These are phyloP conservation scores for Philaenus spumarius DNA, from an alignment of 1,140 invertebrate genomes.

Conservation along the genomic window DNA sequence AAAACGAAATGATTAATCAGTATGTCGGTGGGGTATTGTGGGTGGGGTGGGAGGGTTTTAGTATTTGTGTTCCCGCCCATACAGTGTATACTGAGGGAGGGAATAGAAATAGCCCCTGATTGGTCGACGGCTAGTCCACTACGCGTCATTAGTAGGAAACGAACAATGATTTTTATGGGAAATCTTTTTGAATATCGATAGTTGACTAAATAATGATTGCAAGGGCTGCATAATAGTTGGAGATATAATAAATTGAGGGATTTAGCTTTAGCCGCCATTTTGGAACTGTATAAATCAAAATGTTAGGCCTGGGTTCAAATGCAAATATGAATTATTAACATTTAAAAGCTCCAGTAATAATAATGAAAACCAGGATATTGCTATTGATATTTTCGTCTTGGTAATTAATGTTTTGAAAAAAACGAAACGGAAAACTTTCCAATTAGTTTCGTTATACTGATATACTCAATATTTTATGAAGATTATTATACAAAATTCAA, in stretches of 20 bases:
- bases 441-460: too few relatives aligned
- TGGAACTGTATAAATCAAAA: constrained; percentile 2
- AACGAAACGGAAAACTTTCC: too few relatives aligned
- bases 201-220: constrained; percentile 12
- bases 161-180: background rate
- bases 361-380: too few relatives aligned
- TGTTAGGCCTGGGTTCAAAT: too few relatives aligned
- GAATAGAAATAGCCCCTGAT: constrained; percentile 5
- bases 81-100: background rate
- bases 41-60: background rate
- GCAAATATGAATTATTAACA: too few relatives aligned
- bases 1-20: constrained; percentile 19
- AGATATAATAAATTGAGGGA: constrained; percentile 14
- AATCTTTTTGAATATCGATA: constrained; percentile 10
- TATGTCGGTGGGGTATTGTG: background rate
- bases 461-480: too few relatives aligned
- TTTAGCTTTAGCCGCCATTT: constrained; percentile 12
- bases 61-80: constrained; percentile 14
- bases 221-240: constrained; percentile 8
- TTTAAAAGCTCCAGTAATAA: too few relatives aligned
- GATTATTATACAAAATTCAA: too few relatives aligned
- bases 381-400: too few relatives aligned
- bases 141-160: constrained; percentile 3
- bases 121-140: constrained; percentile 3
- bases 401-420: too few relatives aligned